These are phyloP conservation scores for Hylomyscus alleni DNA, from an alignment of 2,797 vertebrate species.

Conservation along the genomic window DNA sequence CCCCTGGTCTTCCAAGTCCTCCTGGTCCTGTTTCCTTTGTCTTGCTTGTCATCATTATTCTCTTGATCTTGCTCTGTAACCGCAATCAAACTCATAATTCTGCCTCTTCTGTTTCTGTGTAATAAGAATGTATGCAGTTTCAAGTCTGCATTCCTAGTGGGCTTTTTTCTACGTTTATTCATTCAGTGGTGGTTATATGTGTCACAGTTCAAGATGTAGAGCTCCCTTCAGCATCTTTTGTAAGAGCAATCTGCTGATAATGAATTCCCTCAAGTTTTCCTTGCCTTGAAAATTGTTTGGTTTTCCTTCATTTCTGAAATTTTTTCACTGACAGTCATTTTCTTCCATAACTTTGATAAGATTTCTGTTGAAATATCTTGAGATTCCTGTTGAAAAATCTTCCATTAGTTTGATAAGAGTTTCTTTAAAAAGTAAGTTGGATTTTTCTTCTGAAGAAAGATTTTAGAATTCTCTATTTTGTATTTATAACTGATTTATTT, in stretches of 20 bases:
- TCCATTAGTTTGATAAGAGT: not conserved
- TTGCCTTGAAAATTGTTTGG: not conserved
- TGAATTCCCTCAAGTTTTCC: not conserved
- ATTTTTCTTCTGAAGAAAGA: not conserved
- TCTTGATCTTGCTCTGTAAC: not conserved
- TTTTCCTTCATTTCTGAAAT: not conserved
- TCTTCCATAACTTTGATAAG: not conserved
- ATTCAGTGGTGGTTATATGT: not conserved
- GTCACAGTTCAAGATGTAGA: not conserved
- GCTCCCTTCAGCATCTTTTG: not conserved
- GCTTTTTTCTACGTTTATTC: not conserved
- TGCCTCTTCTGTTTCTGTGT: not conserved
- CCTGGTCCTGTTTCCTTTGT: not conserved
- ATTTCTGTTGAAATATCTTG: not conserved
- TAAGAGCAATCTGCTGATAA: not conserved
- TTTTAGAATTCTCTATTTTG: not conserved
- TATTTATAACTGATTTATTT: not conserved
- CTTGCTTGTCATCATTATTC: not conserved
- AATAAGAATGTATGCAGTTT: not conserved
- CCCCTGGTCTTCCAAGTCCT: not conserved
- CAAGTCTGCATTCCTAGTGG: not conserved
- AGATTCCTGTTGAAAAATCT: not conserved
- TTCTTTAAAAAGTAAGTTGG: not conserved
- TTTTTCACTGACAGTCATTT: not conserved
- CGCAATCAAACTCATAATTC: not conserved